Evolutionary conservation across 2,797 vertebrate genomes (phyloP).

Genomic region (Simalia tracyae): DNA sequence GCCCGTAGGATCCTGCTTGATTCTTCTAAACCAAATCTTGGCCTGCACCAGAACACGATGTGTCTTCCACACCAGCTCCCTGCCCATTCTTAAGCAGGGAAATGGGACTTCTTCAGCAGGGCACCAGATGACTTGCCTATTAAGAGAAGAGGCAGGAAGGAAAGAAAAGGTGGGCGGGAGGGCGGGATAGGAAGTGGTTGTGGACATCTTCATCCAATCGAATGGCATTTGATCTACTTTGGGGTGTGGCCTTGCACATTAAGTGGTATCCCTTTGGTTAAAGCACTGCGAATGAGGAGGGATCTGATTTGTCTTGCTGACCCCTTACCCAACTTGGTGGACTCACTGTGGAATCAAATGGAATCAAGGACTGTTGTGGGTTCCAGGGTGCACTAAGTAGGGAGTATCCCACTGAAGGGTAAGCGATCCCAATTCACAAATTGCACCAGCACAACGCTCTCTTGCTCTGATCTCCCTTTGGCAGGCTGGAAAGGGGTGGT

Average conservation of each 20-base stretch:
- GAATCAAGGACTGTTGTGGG: too few relatives aligned
- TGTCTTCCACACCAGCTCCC: constrained; percentile 15
- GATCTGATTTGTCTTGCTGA: not conserved
- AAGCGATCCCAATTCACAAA: not conserved
- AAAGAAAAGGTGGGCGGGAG: not conserved
- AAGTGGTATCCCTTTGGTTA: not conserved
- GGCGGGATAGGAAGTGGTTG: not conserved
- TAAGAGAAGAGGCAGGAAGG: not conserved
- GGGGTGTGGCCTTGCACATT: not conserved
- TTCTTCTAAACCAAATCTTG: constrained; percentile 23
- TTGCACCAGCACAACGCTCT: not conserved
- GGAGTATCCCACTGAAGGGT: too few relatives aligned
- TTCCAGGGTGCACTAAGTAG: not conserved
- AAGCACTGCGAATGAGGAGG: not conserved
- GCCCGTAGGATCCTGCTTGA: not conserved
- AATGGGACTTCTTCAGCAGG: not conserved
- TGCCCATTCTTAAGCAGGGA: not conserved
- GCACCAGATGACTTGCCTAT: not conserved
- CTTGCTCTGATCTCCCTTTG: not conserved
- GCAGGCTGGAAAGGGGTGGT: not conserved
- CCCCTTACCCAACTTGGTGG: not conserved
- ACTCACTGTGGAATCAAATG: not conserved
- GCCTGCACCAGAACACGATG: not conserved
- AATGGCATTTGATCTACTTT: not conserved
- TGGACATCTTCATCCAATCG: not conserved